These are phyloP conservation scores for Sebastes steindachneri DNA, from an alignment of 2,797 vertebrate genomes.

Conservation along the genomic window DNA sequence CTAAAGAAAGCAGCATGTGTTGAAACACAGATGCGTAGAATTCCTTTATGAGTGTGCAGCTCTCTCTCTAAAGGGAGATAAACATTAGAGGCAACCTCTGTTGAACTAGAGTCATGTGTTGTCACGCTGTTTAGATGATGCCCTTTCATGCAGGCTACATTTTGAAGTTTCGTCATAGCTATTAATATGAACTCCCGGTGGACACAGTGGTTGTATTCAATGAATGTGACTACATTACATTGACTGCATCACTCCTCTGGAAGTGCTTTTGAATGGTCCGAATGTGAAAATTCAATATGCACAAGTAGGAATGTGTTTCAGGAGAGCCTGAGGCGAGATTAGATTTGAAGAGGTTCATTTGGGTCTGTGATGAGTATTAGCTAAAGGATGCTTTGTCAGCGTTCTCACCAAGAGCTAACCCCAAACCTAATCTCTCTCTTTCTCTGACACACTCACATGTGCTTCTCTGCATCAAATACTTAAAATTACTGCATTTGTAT, in stretches of 20 bases:
- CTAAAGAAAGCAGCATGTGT: background rate
- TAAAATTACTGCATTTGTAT: background rate
- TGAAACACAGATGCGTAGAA: background rate
- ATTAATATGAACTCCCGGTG: background rate
- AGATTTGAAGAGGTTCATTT: slow-evolving; percentile 48
- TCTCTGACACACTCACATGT: background rate
- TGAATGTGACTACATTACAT: background rate
- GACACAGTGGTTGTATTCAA: background rate
- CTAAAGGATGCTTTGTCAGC: slow-evolving; percentile 60
- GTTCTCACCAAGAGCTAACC: slow-evolving; percentile 32
- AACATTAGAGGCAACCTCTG: background rate
- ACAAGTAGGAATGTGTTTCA: slow-evolving; percentile 29
- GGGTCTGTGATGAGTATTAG: slow-evolving; percentile 40
- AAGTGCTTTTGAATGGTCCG: background rate
- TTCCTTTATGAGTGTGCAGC: background rate
- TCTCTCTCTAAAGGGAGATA: background rate
- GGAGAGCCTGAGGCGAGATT: slow-evolving; percentile 38
- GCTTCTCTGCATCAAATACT: background rate
- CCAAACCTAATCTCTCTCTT: slow-evolving; percentile 31
- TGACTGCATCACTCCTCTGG: background rate
- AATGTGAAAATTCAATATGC: slow-evolving; percentile 22
- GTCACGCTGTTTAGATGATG: background rate
- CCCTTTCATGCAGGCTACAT: background rate
- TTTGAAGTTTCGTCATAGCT: slow-evolving; percentile 10
- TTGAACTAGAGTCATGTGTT: background rate